phyloP scores from a whole-genome alignment of 2,797 vertebrate genomes.

The Catamblyrhynchus diadema region DNA sequence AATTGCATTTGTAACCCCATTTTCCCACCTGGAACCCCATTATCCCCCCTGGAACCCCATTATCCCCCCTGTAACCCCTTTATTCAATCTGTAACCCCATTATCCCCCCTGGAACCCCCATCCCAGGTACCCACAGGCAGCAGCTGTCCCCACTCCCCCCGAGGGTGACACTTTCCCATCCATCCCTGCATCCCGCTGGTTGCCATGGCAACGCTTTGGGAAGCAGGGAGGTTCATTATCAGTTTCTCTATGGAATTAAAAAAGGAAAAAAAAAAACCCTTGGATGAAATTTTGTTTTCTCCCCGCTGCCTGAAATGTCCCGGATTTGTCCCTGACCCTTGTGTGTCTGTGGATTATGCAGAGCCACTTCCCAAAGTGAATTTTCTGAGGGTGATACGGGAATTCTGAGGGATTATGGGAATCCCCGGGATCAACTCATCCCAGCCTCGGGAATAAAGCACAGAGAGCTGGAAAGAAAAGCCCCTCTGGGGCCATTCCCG shows the following conservation, averaged over 20 bases:
- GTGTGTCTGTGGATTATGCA: not conserved
- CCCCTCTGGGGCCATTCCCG: not conserved
- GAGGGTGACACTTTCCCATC: not conserved
- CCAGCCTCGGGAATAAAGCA: not conserved
- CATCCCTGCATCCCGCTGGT: slow-evolving; percentile 1
- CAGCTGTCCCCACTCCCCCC: not conserved
- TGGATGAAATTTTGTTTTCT: not conserved
- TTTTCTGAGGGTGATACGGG: not conserved
- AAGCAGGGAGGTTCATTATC: not conserved
- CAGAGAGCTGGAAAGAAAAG: not conserved
- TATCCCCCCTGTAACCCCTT: no score
- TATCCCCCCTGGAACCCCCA: no score
- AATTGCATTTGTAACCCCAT: no score
- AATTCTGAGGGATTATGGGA: not conserved
- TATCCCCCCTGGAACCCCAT: no score
- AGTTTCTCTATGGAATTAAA: not conserved
- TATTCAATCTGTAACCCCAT: no score
- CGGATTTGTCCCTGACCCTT: not conserved
- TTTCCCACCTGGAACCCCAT: no score
- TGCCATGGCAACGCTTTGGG: slow-evolving; percentile 27
- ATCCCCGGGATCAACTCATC: not conserved
- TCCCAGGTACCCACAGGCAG: not conserved
- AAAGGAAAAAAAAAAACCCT: not conserved
- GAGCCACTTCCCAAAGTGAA: not conserved
- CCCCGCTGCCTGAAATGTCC: not conserved